Base-by-base conservation (phyloP, 53 echinoderm and acorn worm species). In the Hippasteria phrygiana region DNA sequence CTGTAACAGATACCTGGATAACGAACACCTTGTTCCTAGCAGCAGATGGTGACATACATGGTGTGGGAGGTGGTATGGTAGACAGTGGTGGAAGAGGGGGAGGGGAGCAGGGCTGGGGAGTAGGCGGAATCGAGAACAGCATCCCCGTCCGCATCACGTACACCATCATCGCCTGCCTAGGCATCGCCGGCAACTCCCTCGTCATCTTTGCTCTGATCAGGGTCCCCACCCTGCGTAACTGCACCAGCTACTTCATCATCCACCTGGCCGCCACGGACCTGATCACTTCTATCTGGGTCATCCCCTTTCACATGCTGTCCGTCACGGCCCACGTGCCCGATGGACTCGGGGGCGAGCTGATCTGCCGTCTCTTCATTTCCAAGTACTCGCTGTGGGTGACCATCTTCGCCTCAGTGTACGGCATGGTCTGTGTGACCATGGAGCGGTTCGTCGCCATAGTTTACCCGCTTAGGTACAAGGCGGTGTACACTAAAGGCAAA, bases 381-480 rank as follows among this genome's bases (percentile, higher is more conserved):
- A 96, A 96, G 81, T 94, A 93, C 77, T 76, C 93, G 4, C 80
- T 96, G 27, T 96, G 96, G 96, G 88, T 90, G n/a, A 93, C 94
- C 37, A 87, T 95, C 14, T 79, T 96, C 26, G 90, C 94, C 17
- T 96, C 96, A 0, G 91, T 90, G 47, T 96, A 91, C 85, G 93
- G 94, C 53, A 88, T 96, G 31, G 53, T 95, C 12, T 75, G 90
- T 17, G 90, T 96, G 42, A 94, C 93, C 14, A 71, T 91, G 78
- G 96, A 96, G 90, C 91, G 96, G n/a, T 96, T 88, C 72, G 80
- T 95, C 43, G 96, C 96, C 56, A 87, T 96, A 34, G 94, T 96
- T 1, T 88, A 93, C 75, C 96, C 96, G 17, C 73, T 94, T 37
- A 83, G 80, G 70, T 94, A 96, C 86, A 91, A 90, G 88, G 53